Evolutionary conservation across 30 jellyfish, hydroid and myxozoan genomes (phyloP), one percentile per base, ranked within the genome.

Genomic region (Rhopilema esculentum): DNA sequence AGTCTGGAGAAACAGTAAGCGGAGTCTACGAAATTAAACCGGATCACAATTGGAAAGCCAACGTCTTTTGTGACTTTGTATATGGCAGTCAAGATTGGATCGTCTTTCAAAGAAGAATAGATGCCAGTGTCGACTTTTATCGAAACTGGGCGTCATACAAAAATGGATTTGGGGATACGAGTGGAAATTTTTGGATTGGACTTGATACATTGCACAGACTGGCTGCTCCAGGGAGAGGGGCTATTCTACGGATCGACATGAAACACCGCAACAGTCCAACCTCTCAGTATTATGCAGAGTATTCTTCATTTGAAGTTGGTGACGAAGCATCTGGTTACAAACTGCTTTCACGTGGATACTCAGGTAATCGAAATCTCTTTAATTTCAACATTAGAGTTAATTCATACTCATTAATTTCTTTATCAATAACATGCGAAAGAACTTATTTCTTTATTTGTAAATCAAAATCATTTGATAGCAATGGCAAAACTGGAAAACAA

Each of bases 91-190:
- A 51, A 15, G 77, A 50, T n/a, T 85, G 94, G 94, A 66, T 85
- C 9, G 88, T 85, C 62, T 15, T 74, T 22, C 94, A 85, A 53
- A 66, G 91, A 48, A 65, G 83, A 33, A 72, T 67, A 0, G 31
- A 81, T 57, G 67, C n/a, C 27, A 31, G 75, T 51, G 91, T 81
- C 28, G 83, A 67, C 49, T 81, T 81, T 63, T 81, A 81, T 27
- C 91, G 83, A 24, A 49, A 81, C 77, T 81, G 91, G 91, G 75
- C 72, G 20, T 49, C 91, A 32, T 81, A 81, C 65, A 81, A 81
- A 48, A 51, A 57, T 66, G 91, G 91, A 2, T 81, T 81, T 64
- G 91, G 91, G 4, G 67, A 64, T 27, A 23, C 49, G 18, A 32
- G 63, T 21, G 91, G 83, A 20, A 81, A 81, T 62, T 31, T 81